phyloP scores from a whole-genome alignment of 2,113 vertebrate genomes.

The Onychostoma macrolepis region DNA sequence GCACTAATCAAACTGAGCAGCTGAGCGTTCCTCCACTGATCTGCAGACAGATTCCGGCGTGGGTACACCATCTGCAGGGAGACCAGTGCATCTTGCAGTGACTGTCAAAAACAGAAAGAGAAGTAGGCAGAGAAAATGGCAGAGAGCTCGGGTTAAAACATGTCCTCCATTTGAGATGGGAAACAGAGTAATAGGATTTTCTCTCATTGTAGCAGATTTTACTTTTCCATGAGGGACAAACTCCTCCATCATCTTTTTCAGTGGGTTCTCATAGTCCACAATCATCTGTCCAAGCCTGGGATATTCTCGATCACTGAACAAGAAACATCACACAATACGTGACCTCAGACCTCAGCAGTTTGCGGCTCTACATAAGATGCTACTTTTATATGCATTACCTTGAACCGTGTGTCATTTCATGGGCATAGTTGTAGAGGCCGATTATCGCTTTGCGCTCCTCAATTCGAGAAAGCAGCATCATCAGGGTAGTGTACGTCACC shows the following conservation, averaged over 20 bases:
- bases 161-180: background rate
- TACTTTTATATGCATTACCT: conserved; percentile 76
- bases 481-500: conserved; percentile 96
- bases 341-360: background rate
- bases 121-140: background rate
- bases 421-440: conserved; percentile 96
- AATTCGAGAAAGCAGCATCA: conserved; percentile 96
- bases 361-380: too few relatives aligned
- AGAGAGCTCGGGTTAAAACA: background rate
- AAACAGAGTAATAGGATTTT: background rate
- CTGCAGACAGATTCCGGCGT: conserved; percentile 94
- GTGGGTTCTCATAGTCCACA: conserved; percentile 96
- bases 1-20: conserved; percentile 96
- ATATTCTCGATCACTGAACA: conserved; percentile 92
- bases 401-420: conserved; percentile 98
- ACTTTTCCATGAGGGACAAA: conserved; percentile 99
- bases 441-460: conserved; percentile 99
- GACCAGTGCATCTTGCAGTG: conserved; percentile 93
- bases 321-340: conserved; percentile 41
- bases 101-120: conserved; percentile 70
- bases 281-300: conserved; percentile 98
- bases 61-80: conserved; percentile 99
- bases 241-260: conserved; percentile 99
- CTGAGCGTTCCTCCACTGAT: conserved; percentile 98
- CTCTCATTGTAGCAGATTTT: conserved; percentile 21